phyloP scores from a whole-genome alignment of 23 tunicate species.

The Diplosoma virens region DNA sequence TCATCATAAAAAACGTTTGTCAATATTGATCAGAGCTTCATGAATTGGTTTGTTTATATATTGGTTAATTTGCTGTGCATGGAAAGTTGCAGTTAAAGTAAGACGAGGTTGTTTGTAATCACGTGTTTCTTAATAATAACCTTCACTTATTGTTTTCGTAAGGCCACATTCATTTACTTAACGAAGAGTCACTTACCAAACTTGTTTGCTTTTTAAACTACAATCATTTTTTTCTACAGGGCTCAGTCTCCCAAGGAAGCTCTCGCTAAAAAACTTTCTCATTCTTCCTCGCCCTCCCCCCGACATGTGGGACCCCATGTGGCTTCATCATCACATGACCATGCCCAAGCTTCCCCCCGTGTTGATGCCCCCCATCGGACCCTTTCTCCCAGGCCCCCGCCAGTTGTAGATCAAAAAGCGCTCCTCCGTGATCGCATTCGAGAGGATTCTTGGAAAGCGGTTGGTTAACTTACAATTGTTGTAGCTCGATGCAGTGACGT shows the following conservation, averaged over 20 bases:
- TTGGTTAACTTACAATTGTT: background rate
- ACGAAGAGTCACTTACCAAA: background rate
- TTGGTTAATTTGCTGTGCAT: no score
- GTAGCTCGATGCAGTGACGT: background rate
- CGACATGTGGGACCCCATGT: background rate
- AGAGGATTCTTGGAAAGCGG: conserved; percentile 37
- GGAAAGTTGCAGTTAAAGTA: no score
- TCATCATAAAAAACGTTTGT: no score
- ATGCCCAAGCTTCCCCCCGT: background rate
- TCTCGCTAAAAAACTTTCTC: conserved; percentile 10
- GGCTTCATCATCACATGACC: background rate
- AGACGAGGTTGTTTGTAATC: no score
- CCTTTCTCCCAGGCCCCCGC: background rate
- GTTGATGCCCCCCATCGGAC: background rate
- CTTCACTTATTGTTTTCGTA: no score
- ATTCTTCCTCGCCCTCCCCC: conserved; percentile 18
- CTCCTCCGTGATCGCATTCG: no score
- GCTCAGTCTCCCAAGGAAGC: background rate
- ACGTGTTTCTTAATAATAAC: no score
- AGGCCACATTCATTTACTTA: background rate
- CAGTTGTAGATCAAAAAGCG: no score
- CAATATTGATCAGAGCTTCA: no score
- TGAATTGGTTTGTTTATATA: no score
- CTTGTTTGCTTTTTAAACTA: background rate
- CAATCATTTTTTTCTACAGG: background rate